Conservation (phyloP, 2,888 invertebrate species). For the Pseudanteris insignis region DNA sequence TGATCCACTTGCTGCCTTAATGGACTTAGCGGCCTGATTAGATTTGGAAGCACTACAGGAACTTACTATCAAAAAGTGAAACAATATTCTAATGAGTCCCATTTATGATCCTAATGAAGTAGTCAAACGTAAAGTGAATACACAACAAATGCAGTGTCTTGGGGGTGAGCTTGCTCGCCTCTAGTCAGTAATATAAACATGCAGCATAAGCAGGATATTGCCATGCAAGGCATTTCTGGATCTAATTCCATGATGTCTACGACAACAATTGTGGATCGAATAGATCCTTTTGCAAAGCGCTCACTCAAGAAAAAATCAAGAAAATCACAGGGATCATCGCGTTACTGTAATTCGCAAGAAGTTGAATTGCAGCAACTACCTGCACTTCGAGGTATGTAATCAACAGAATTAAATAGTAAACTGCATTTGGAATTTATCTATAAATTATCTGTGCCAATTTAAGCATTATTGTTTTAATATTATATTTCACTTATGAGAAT, state of each 20-base stretch:
- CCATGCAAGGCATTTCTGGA: conserved; percentile 32
- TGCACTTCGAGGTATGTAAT: conserved; percentile 93
- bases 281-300: conserved; percentile 99
- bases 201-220: conserved; percentile 39
- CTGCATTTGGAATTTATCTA: too few relatives aligned
- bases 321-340: conserved; percentile 98
- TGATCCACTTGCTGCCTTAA: conserved; percentile 37
- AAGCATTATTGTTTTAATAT: too few relatives aligned
- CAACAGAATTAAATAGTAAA: background rate
- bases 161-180: conserved; percentile 46
- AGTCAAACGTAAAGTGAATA: conserved; percentile 27
- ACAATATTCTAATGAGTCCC: conserved; percentile 18
- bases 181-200: conserved; percentile 36
- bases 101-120: conserved; percentile 22
- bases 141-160: conserved; percentile 38
- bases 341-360: conserved; percentile 97
- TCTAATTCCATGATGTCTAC: conserved; percentile 69
- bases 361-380: conserved; percentile 97
- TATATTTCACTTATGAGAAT: too few relatives aligned
- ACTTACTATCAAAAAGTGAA: conserved; percentile 15
- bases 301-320: conserved; percentile 98
- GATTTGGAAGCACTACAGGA: conserved; percentile 6
- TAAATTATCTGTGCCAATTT: too few relatives aligned
- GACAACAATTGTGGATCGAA: conserved; percentile 97
- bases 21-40: conserved; percentile 33